Evolutionary conservation across 2,113 vertebrate species (phyloP), one percentile per base, ranked within the genome.

Genomic region (Silurus meridionalis): DNA sequence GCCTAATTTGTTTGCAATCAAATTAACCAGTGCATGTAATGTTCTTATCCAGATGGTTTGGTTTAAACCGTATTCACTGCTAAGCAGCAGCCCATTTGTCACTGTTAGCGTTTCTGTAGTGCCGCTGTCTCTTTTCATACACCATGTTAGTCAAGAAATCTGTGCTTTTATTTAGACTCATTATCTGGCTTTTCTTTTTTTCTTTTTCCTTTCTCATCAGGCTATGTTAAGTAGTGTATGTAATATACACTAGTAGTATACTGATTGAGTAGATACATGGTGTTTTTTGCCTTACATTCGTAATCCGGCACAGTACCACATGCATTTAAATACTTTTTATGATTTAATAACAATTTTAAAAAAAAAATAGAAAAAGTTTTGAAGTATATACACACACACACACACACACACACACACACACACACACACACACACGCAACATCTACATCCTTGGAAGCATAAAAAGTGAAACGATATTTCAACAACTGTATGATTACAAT

Each of bases 71-170:
- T 21, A 13, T 25, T 85, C 25, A 83, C 52, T 11, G 60, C 6
- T 55, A 66, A 25, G 19, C 83, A 50, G 71, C 3, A 53, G 58
- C 50, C 10, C 83, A 85, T 85, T 85, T 52, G 50, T 78, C 83
- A 85, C 78, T 66, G 74, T 77, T 78, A 78, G 60, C 3, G n/a
- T 9, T 64, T 17, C 72, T 84, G 83, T 58, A 84, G 37, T 13
- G 21, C n/a, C 19, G 23, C 60, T 85, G 83, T 78, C 60, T 21
- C 52, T 72, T 85, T 28, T 77, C 11, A 66, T 55, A 64, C 48
- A 46, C 19, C 17, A 19, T n/a, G 0, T 19, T 7, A n/a, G 2
- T 63, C 5, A 9, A 61, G 46, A 25, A 52, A 63, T 77, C 46
- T 50, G 46, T 48, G 3, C 66, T 53, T 60, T 53, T n/a, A 21